phyloP scores from a whole-genome alignment of 2,797 vertebrate genomes.

The Aldrovandia affinis region DNA sequence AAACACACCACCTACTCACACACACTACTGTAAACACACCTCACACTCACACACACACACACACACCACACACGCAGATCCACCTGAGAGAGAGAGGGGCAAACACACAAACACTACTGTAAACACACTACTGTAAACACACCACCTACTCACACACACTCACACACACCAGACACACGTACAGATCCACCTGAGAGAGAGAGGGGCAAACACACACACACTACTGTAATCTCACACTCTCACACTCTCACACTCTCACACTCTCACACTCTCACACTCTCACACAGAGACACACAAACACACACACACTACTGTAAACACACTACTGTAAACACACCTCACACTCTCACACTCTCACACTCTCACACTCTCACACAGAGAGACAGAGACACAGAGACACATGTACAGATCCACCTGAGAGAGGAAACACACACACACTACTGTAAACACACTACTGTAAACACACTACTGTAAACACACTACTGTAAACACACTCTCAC shows the following conservation, averaged over 20 bases:
- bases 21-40: background rate
- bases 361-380: background rate
- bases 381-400: no score
- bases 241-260: background rate
- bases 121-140: no score
- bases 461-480: background rate
- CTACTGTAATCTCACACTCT: no score
- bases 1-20: background rate
- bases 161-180: constrained; percentile 78
- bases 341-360: background rate
- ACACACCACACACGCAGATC: background rate
- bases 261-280: no score
- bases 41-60: background rate
- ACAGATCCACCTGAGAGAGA: constrained; percentile 79
- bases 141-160: constrained; percentile 30
- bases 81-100: background rate
- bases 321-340: no score
- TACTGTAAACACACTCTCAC: background rate
- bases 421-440: background rate
- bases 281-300: no score
- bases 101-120: no score
- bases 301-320: background rate
- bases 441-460: no score
- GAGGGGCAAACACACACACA: no score
- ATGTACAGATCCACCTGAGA: constrained; percentile 36